phyloP scores from a whole-genome alignment of 2,888 invertebrate species.

The Pammene aurita region DNA sequence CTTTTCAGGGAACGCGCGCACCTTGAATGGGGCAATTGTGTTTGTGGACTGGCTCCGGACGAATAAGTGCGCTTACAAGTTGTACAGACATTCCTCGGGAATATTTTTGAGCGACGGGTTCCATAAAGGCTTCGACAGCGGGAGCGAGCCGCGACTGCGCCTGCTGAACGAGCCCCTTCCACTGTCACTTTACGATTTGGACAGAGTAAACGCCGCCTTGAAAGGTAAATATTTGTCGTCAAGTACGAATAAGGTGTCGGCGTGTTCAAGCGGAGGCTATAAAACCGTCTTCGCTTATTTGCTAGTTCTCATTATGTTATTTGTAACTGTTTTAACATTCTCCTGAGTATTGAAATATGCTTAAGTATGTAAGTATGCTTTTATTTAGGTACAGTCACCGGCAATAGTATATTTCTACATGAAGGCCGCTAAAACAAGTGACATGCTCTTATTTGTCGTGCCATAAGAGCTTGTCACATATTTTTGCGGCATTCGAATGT shows the following conservation, averaged over 20 bases:
- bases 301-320: slow-evolving; percentile 41
- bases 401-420: too few relatives aligned
- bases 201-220: slow-evolving; percentile 80
- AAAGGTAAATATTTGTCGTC: slow-evolving; percentile 79
- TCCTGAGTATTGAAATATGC: slow-evolving; percentile 25
- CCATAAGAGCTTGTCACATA: too few relatives aligned
- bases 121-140: slow-evolving; percentile 62
- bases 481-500: too few relatives aligned
- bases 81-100: slow-evolving; percentile 78
- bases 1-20: slow-evolving; percentile 69
- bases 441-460: too few relatives aligned
- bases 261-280: slow-evolving; percentile 47
- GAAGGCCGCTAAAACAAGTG: too few relatives aligned
- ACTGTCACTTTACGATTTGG: slow-evolving; percentile 79
- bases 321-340: slow-evolving; percentile 38
- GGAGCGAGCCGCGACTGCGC: slow-evolving; percentile 68
- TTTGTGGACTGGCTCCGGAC: slow-evolving; percentile 76
- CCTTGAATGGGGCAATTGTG: slow-evolving; percentile 77
- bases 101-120: slow-evolving; percentile 79
- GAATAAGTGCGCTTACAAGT: slow-evolving; percentile 76
- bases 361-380: not conserved
- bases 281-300: slow-evolving; percentile 38
- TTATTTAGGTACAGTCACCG: not conserved
- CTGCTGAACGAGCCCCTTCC: slow-evolving; percentile 79
- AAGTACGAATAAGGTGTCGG: slow-evolving; percentile 54